A percentile compares a stretch with the other conserved stretches of the same genome.
phyloP scores from a whole-genome alignment of 2,797 vertebrate species.

The Brotula barbata region DNA sequence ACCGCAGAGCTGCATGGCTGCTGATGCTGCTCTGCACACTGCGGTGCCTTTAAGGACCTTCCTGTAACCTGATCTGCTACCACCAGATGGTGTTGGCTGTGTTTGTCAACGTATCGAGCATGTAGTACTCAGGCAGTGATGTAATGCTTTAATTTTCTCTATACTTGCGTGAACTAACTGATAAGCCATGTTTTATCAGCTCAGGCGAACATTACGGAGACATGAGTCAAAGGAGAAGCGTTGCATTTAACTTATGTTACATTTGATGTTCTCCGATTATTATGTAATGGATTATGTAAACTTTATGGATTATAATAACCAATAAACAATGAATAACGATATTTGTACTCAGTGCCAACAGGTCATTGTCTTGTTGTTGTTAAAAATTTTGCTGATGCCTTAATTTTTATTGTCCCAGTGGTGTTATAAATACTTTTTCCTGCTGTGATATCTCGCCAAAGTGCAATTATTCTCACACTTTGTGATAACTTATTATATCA shows the following conservation, averaged over 20 bases:
- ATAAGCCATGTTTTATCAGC: constrained; percentile 3
- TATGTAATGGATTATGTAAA: too few species aligned
- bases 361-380: neutral
- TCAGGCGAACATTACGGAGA: too few species aligned
- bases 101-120: constrained; percentile 16
- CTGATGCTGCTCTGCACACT: neutral
- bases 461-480: neutral
- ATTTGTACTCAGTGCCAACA: too few species aligned
- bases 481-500: constrained; percentile 17
- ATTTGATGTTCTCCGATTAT: too few species aligned
- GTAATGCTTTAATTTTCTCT: too few species aligned
- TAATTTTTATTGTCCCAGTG: too few species aligned
- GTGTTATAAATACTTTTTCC: neutral
- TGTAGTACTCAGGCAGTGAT: neutral
- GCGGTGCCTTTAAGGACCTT: neutral
- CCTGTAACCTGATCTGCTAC: constrained; percentile 15
- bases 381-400: neutral
- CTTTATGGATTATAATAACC: too few species aligned
- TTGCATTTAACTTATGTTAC: too few species aligned
- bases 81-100: constrained; percentile 52
- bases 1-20: constrained; percentile 45
- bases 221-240: too few species aligned
- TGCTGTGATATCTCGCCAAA: neutral
- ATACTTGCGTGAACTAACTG: constrained; percentile 3
- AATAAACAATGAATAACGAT: too few species aligned